Percentiles rank a stretch among this genome's conserved stretches.
These are phyloP conservation scores for Anguilla pacifica DNA, from an alignment of 2,797 vertebrate species.

Conservation along the genomic window DNA sequence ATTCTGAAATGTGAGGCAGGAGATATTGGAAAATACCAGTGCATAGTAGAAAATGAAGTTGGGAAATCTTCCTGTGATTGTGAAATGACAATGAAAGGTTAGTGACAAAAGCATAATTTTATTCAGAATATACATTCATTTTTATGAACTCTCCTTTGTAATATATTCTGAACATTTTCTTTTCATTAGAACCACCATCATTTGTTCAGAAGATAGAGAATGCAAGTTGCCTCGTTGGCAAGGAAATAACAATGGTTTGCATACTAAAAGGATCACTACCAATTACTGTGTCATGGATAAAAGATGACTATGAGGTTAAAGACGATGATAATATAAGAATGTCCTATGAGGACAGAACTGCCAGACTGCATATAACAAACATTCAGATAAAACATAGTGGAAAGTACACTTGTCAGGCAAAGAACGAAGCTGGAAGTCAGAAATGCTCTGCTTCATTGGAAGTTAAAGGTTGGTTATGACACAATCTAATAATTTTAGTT, in stretches of 20 bases:
- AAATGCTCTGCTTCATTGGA: conserved; percentile 86
- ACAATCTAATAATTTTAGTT: conserved; percentile 28
- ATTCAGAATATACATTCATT: not conserved
- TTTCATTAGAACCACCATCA: conserved; percentile 84
- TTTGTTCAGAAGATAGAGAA: conserved; percentile 91
- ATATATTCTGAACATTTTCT: conserved; percentile 33
- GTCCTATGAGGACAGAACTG: conserved; percentile 83
- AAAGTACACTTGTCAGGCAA: conserved; percentile 94
- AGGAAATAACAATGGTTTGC: conserved; percentile 84
- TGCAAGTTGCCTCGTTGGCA: conserved; percentile 81
- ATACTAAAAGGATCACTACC: conserved; percentile 88
- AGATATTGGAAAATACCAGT: conserved; percentile 88
- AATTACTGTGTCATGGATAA: conserved; percentile 88
- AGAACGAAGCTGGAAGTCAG: conserved; percentile 94
- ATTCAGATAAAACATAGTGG: conserved; percentile 85
- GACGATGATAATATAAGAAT: conserved; percentile 87
- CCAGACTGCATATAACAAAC: conserved; percentile 81
- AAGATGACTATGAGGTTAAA: conserved; percentile 91
- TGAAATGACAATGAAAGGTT: conserved; percentile 89
- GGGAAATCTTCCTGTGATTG: conserved; percentile 85
- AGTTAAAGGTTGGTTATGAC: conserved; percentile 89
- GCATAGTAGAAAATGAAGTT: conserved; percentile 89
- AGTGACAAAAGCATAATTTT: conserved; percentile 62
- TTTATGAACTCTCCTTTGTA: conserved; percentile 22
- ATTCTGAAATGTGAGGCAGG: conserved; percentile 83